Evolutionary conservation across 1,140 invertebrate species (phyloP).

Genomic region (Thrips palmi): DNA sequence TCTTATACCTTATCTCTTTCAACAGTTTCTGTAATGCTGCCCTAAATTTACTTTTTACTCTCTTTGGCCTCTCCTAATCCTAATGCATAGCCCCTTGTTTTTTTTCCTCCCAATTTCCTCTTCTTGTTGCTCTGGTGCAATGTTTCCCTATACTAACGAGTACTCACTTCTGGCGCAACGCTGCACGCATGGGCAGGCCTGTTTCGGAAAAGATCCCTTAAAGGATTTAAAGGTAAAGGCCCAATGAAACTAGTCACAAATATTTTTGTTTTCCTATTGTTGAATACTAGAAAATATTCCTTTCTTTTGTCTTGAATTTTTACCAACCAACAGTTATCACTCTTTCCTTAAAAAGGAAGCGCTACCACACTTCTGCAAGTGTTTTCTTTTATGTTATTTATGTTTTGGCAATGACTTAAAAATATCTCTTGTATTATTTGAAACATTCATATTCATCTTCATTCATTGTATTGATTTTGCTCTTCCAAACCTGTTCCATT

Average conservation of each 20-base stretch:
- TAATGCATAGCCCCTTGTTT: background rate
- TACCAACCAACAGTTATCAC: constrained; percentile 3
- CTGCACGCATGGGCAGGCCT: constrained; percentile 39
- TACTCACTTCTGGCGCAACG: constrained; percentile 19
- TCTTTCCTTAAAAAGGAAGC: too few relatives aligned
- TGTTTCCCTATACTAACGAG: too few relatives aligned
- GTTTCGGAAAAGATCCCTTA: constrained; percentile 85
- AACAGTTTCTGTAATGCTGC: too few relatives aligned
- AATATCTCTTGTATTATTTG: too few relatives aligned
- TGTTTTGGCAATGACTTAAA: too few relatives aligned
- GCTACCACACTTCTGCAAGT: too few relatives aligned
- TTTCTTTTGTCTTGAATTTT: constrained; percentile 1
- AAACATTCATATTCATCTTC: too few relatives aligned
- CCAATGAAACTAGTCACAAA: constrained; percentile 10
- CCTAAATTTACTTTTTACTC: constrained; percentile 1
- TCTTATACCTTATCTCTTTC: too few relatives aligned
- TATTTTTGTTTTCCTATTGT: constrained; percentile 3
- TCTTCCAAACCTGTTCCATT: too few relatives aligned
- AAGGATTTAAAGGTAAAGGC: constrained; percentile 34
- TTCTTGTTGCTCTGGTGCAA: constrained; percentile 7
- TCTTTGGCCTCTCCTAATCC: background rate
- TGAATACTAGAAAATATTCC: background rate
- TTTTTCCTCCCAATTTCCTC: background rate
- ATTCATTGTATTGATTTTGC: too few relatives aligned
- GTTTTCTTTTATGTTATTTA: too few relatives aligned